Conservation (phyloP, 2,797 vertebrate genomes). For the Pseudochirops corinnae region DNA sequence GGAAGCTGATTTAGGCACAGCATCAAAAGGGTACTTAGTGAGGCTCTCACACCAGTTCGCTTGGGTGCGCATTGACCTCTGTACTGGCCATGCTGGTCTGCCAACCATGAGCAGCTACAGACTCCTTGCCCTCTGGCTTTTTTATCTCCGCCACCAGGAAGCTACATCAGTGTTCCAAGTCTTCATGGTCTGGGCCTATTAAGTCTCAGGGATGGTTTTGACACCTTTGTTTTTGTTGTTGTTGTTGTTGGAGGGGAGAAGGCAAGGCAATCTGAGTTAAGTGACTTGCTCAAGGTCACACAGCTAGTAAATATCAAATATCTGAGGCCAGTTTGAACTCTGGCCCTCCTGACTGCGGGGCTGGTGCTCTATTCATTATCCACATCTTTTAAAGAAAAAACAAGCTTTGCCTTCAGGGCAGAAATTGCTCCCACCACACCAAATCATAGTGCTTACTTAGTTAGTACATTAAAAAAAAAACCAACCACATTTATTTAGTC, state of each 20-base stretch:
- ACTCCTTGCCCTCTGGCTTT: background rate
- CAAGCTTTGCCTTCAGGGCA: background rate
- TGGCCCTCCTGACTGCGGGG: no score
- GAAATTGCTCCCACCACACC: background rate
- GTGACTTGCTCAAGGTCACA: no score
- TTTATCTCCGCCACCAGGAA: background rate
- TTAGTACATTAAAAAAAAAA: background rate
- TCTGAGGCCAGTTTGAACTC: no score
- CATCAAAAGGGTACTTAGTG: background rate
- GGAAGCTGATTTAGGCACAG: background rate
- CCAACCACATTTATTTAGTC: background rate
- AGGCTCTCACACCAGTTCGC: no score
- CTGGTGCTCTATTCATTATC: no score
- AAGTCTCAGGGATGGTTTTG: background rate
- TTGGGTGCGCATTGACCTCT: no score
- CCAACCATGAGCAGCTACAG: background rate
- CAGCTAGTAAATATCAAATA: no score
- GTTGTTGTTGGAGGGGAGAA: no score
- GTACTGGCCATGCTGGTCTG: background rate
- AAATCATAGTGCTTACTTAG: background rate
- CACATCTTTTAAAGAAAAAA: background rate
- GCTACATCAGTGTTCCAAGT: background rate
- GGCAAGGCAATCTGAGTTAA: no score
- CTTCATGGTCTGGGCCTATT: background rate
- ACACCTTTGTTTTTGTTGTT: background rate